phyloP scores from a whole-genome alignment of 2,888 invertebrate species.

The Acrobasis consociella region DNA sequence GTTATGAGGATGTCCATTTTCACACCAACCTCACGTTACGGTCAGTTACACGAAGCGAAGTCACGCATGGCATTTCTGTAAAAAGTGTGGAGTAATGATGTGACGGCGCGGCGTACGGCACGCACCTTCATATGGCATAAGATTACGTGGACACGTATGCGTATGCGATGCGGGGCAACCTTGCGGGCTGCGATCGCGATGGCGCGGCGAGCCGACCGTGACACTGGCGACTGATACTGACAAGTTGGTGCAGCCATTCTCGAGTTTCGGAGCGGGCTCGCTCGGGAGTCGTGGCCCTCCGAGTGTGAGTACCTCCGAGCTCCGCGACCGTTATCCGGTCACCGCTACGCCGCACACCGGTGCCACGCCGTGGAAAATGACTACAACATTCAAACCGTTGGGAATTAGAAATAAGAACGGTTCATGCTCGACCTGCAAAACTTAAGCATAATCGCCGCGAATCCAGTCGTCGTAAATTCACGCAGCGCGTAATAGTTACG shows the following conservation, averaged over 20 bases:
- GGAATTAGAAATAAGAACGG: conserved; percentile 55
- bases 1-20: conserved; percentile 4
- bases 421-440: conserved; percentile 37
- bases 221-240: conserved; percentile 71
- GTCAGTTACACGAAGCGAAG: conserved; percentile 12
- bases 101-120: conserved; percentile 35
- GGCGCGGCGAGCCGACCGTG: conserved; percentile 69
- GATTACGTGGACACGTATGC: conserved; percentile 66
- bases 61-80: conserved; percentile 13
- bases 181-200: conserved; percentile 66
- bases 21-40: not conserved
- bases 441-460: conserved; percentile 24
- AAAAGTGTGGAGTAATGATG: conserved; percentile 37
- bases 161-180: conserved; percentile 52
- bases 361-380: conserved; percentile 51
- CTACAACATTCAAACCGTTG: conserved; percentile 55
- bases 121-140: conserved; percentile 53
- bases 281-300: conserved; percentile 55
- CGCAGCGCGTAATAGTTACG: conserved; percentile 12
- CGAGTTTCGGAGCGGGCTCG: conserved; percentile 53
- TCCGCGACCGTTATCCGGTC: conserved; percentile 71
- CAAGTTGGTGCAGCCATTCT: conserved; percentile 37
- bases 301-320: conserved; percentile 56
- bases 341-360: conserved; percentile 62
- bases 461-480: conserved; percentile 28